phyloP scores from a whole-genome alignment of 2,113 vertebrate species.

The Sigmodon hispidus region DNA sequence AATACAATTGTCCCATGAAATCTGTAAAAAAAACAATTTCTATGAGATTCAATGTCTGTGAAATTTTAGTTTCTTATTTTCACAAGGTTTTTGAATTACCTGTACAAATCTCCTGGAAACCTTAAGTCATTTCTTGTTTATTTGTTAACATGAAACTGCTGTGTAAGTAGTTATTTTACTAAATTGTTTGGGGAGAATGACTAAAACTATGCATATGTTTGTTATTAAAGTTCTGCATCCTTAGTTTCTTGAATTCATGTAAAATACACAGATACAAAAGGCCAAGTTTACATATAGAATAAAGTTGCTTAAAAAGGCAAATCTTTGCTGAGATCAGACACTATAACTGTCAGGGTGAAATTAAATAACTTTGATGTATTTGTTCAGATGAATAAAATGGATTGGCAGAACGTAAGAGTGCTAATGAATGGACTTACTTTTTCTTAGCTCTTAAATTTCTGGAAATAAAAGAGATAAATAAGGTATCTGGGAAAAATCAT shows the following conservation, averaged over 20 bases:
- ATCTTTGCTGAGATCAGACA: neutral
- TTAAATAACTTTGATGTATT: neutral
- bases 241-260: neutral
- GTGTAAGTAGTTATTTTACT: neutral
- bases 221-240: neutral
- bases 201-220: neutral
- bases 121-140: neutral
- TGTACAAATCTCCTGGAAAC: neutral
- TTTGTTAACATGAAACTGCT: neutral
- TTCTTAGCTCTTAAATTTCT: neutral
- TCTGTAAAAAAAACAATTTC: too few species aligned
- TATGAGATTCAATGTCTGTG: neutral
- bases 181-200: neutral
- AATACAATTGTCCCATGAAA: neutral
- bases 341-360: constrained; percentile 11
- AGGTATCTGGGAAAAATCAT: neutral
- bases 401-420: neutral
- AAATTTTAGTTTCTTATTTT: neutral
- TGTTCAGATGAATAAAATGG: neutral
- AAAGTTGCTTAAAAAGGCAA: neutral
- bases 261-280: neutral
- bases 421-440: constrained; percentile 44
- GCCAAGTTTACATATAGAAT: neutral
- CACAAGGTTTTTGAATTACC: neutral
- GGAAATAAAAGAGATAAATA: constrained; percentile 18